These are phyloP conservation scores for Thymelicus lineola DNA, from an alignment of 2,888 invertebrate genomes.

Conservation along the genomic window DNA sequence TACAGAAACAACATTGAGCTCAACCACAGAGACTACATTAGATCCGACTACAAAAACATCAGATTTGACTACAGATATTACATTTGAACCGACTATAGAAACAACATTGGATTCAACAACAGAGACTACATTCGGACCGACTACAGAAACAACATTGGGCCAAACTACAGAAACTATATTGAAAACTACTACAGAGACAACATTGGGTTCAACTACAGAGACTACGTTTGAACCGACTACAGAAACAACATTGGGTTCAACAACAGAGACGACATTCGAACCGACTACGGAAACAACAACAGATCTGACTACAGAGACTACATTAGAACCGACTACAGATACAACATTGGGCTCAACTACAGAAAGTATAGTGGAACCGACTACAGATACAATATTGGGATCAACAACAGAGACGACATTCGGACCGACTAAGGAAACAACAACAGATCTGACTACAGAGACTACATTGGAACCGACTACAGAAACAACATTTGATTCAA, in stretches of 20 bases:
- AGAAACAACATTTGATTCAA: neutral
- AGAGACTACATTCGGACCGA: neutral
- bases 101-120: neutral
- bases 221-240: neutral
- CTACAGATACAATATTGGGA: neutral
- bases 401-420: neutral
- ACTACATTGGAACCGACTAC: neutral
- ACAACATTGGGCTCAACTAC: neutral
- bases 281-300: neutral
- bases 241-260: neutral
- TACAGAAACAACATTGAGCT: neutral
- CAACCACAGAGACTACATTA: neutral
- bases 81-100: neutral
- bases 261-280: neutral
- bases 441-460: neutral
- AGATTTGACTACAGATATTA: neutral
- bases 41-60: neutral
- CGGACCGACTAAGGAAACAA: neutral
- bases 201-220: neutral
- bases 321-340: neutral
- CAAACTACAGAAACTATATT: neutral
- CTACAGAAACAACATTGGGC: conserved; percentile 11
- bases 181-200: neutral
- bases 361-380: neutral
- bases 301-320: neutral